Evolutionary conservation across 2,113 vertebrate genomes (phyloP).

Genomic region (Camelus dromedarius): DNA sequence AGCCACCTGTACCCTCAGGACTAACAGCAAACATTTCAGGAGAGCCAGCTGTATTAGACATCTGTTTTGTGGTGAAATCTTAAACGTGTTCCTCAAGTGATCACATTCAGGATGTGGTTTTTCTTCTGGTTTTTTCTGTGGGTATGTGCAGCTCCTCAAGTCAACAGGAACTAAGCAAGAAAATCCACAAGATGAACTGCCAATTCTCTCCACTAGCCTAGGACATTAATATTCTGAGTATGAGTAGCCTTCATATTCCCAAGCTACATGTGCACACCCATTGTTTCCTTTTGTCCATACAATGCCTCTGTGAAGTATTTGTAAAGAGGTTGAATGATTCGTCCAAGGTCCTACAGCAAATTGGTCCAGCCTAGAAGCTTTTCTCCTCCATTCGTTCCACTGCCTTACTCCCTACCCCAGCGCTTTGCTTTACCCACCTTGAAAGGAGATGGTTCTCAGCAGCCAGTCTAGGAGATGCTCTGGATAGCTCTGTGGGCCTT

Average conservation of each 20-base stretch:
- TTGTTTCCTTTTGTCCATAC: not conserved
- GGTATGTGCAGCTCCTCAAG: not conserved
- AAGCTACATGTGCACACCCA: not conserved
- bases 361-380: not conserved
- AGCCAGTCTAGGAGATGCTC: not conserved
- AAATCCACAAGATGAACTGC: not conserved
- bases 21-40: not conserved
- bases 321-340: conserved; percentile 9
- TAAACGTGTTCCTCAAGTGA: not conserved
- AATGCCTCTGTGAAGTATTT: not conserved
- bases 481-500: not conserved
- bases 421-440: not conserved
- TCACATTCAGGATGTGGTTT: not conserved
- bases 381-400: not conserved
- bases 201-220: not conserved
- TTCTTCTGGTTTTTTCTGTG: not conserved
- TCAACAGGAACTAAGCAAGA: not conserved
- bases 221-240: not conserved
- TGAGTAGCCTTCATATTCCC: not conserved
- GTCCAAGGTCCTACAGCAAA: not conserved
- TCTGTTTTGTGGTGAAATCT: not conserved
- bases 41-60: not conserved
- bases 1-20: not conserved
- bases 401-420: too few relatives aligned
- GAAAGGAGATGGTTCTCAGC: not conserved